Conservation (phyloP, 2,113 vertebrate genomes). For the Amblyopsis rosae region DNA sequence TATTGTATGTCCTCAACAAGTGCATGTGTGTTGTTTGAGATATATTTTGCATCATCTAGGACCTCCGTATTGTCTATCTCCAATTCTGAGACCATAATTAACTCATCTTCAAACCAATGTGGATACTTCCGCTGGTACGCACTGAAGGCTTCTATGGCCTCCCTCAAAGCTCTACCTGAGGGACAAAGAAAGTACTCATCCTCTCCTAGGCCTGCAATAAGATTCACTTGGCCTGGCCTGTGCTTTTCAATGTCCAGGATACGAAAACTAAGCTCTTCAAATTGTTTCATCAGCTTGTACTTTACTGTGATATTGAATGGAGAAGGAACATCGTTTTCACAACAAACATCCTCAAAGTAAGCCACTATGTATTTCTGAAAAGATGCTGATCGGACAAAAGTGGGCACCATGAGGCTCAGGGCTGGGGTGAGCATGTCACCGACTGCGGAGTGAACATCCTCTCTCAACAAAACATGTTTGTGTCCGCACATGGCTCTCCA, state of each 20-base stretch:
- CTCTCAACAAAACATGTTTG: constrained; percentile 73
- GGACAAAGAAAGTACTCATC: constrained; percentile 74
- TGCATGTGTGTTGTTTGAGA: constrained; percentile 19
- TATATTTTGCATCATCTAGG: too few relatives aligned
- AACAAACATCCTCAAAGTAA: constrained; percentile 85
- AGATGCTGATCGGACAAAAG: constrained; percentile 82
- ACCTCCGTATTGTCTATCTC: constrained; percentile 31
- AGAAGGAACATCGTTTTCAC: constrained; percentile 82
- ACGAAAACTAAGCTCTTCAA: constrained; percentile 92
- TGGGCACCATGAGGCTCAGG: constrained; percentile 84
- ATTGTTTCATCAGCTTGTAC: constrained; percentile 87
- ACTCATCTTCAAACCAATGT: constrained; percentile 87
- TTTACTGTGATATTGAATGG: constrained; percentile 82
- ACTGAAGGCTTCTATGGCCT: constrained; percentile 81
- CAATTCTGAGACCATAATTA: constrained; percentile 53
- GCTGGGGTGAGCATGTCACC: constrained; percentile 90
- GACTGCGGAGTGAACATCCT: constrained; percentile 73
- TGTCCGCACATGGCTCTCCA: constrained; percentile 88
- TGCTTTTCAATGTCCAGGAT: constrained; percentile 88
- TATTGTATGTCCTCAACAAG: neutral
- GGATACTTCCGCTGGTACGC: constrained; percentile 79
- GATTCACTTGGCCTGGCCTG: constrained; percentile 82
- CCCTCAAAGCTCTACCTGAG: constrained; percentile 77
- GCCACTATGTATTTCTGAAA: constrained; percentile 89
- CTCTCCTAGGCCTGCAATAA: constrained; percentile 77